Conservation (phyloP, 2,888 invertebrate genomes). For the Drosophila cognata region DNA sequence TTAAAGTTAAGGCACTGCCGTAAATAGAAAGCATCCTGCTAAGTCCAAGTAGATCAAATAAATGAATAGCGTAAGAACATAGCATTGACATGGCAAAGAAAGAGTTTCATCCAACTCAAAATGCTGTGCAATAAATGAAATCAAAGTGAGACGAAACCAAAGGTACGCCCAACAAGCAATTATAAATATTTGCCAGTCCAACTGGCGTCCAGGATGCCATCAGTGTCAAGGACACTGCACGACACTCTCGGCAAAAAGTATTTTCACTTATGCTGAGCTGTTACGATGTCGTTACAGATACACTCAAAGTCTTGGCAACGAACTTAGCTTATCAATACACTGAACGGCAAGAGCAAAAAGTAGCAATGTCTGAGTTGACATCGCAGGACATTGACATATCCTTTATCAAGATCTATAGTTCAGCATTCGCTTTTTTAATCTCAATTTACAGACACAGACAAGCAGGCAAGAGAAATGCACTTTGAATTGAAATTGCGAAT, state of each 20-base stretch:
- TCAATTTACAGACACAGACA: background rate
- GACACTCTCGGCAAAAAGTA: slow-evolving; percentile 25
- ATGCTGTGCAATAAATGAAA: background rate
- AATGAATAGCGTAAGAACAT: background rate
- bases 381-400: background rate
- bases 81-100: background rate
- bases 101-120: background rate
- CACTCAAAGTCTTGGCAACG: slow-evolving; percentile 9
- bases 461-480: background rate
- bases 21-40: background rate
- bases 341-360: slow-evolving; percentile 11
- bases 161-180: slow-evolving; percentile 46
- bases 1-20: background rate
- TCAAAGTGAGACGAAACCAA: background rate
- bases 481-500: background rate
- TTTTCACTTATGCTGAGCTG: slow-evolving; percentile 49
- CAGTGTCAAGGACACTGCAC: slow-evolving; percentile 57
- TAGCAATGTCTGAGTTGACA: background rate
- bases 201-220: slow-evolving; percentile 20
- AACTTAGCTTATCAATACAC: slow-evolving; percentile 43
- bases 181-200: slow-evolving; percentile 44
- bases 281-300: slow-evolving; percentile 35
- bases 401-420: background rate
- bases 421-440: background rate
- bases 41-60: background rate